Conservation (phyloP, 2,797 vertebrate species). For the Trichosurus vulpecula region DNA sequence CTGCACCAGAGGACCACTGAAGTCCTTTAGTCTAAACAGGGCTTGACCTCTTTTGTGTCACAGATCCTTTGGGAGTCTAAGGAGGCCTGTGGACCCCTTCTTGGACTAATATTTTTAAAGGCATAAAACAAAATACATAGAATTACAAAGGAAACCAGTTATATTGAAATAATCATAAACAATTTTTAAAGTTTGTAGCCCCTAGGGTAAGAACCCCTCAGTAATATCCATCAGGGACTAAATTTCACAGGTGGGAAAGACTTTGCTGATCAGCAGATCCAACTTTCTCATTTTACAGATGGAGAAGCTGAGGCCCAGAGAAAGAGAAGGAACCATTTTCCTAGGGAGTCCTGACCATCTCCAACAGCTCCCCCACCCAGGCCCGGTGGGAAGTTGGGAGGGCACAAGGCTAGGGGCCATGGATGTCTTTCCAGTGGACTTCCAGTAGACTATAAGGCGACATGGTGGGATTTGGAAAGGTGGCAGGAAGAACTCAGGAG, state of each 20-base stretch:
- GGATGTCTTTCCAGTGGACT: background rate
- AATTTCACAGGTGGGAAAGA: background rate
- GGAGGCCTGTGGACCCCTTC: background rate
- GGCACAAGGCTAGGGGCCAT: background rate
- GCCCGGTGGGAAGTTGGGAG: background rate
- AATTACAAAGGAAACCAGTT: background rate
- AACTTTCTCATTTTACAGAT: fast-evolving
- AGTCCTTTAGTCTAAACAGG: background rate
- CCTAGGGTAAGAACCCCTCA: background rate
- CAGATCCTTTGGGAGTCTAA: background rate
- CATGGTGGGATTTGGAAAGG: background rate
- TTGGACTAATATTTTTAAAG: background rate
- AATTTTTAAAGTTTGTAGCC: background rate
- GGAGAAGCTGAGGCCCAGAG: background rate
- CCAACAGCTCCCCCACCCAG: background rate
- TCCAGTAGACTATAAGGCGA: background rate
- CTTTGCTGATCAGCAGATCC: background rate
- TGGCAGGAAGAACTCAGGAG: background rate
- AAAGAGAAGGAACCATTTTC: background rate
- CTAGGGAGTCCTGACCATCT: background rate
- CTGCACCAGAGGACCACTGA: background rate
- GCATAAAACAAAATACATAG: background rate
- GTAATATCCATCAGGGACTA: background rate
- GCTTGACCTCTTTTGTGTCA: background rate
- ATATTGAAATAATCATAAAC: background rate